Evolutionary conservation across 1,140 invertebrate species (phyloP).

Genomic region (Megalopta genalis): DNA sequence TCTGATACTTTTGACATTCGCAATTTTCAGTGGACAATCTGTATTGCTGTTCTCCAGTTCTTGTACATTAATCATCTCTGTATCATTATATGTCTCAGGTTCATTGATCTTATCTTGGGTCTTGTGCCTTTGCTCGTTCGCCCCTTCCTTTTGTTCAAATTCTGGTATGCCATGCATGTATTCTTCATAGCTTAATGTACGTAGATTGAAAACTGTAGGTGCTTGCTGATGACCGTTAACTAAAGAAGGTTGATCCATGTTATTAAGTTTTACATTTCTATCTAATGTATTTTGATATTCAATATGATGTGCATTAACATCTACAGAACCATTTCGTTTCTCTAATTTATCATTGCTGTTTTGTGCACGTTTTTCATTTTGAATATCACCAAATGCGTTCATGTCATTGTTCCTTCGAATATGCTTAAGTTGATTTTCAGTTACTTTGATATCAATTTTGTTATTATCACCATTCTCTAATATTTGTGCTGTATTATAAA

Average conservation of each 20-base stretch:
- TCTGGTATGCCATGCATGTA: constrained; percentile 60
- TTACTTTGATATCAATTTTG: constrained; percentile 31
- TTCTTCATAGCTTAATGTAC: constrained; percentile 68
- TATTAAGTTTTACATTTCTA: constrained; percentile 42
- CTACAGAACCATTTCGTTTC: constrained; percentile 55
- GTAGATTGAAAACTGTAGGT: constrained; percentile 55
- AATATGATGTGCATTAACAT: constrained; percentile 26
- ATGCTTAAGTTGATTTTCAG: constrained; percentile 25
- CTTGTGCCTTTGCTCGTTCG: background rate
- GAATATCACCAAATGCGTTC: constrained; percentile 10
- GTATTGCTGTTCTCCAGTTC: constrained; percentile 44
- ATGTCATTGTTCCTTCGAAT: constrained; percentile 25
- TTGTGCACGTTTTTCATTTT: constrained; percentile 23
- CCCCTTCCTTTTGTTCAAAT: constrained; percentile 21
- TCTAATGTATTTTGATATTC: constrained; percentile 21
- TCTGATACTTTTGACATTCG: constrained; percentile 54
- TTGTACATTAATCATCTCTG: constrained; percentile 41
- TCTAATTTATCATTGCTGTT: constrained; percentile 32
- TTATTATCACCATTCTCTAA: constrained; percentile 63
- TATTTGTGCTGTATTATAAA: constrained; percentile 16
- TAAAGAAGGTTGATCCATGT: constrained; percentile 31
- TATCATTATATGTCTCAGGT: constrained; percentile 36
- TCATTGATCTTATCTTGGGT: constrained; percentile 25
- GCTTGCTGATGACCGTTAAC: constrained; percentile 61
- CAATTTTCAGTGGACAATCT: constrained; percentile 54